These are phyloP conservation scores for Adela reaumurella DNA, from an alignment of 2,888 invertebrate genomes.

Conservation along the genomic window DNA sequence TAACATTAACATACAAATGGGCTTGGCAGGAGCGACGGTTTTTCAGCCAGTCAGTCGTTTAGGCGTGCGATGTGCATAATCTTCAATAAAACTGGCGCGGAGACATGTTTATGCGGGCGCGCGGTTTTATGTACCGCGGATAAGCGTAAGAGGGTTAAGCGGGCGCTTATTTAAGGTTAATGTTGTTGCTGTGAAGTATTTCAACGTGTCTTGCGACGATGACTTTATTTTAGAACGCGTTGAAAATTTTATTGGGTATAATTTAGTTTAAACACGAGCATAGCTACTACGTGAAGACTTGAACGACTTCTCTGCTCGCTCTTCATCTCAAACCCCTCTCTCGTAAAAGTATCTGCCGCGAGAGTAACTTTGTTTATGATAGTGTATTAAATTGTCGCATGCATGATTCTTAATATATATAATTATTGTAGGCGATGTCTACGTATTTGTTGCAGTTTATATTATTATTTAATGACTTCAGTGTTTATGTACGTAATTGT, in stretches of 20 bases:
- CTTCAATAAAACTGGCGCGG: constrained; percentile 1
- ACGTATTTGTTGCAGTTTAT: too few species aligned
- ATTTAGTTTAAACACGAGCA: too few species aligned
- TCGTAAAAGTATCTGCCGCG: too few species aligned
- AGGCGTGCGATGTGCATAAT: constrained; percentile 1
- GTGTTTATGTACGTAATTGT: too few species aligned
- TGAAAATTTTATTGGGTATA: background rate
- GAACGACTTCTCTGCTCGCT: too few species aligned
- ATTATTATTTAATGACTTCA: too few species aligned
- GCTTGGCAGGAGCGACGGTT: constrained; percentile 12
- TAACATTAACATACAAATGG: constrained; percentile 29
- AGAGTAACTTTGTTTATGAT: too few species aligned
- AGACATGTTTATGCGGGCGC: background rate
- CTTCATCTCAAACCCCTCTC: too few species aligned
- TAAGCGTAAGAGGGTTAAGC: background rate
- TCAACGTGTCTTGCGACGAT: background rate
- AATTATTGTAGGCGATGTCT: too few species aligned
- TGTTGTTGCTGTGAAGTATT: background rate
- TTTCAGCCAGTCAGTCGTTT: constrained; percentile 13
- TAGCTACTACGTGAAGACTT: too few species aligned
- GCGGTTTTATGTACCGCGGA: background rate
- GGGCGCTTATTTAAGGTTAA: background rate
- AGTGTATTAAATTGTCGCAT: too few species aligned
- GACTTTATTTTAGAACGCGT: background rate
- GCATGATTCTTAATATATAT: too few species aligned